Base-by-base conservation (phyloP, 2,888 invertebrate species). In the Apamea crenata region DNA sequence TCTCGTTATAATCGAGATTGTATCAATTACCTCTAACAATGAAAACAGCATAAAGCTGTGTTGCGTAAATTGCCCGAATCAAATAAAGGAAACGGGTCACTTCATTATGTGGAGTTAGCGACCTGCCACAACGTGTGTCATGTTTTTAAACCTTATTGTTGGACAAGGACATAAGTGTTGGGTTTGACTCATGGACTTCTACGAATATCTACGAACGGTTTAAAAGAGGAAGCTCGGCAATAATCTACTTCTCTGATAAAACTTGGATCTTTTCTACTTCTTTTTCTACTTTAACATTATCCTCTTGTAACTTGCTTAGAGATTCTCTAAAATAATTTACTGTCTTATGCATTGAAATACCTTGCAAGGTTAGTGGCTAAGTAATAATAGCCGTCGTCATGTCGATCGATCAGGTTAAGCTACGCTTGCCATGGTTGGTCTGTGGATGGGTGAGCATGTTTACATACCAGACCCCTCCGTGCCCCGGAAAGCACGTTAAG, bases 61-160 rank as follows among this genome's bases (percentile, higher is more conserved):
- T 63, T 29, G 77, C 61, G 70, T 86, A 78, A 88, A 81, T 86
- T 81, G 81, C 10, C 56, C 59, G 72, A 80, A 74, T 69, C 81
- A 82, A 82, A 87, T 85, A 76, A 79, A 88, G 82, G 78, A 88
- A 87, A 80, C 36, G 65, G 63, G 77, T 84, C 87, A 84, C 44
- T 84, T 83, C 59, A 79, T 77, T 63, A 71, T 68, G 47, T 73
- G 71, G 79, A 78, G 69, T 65, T 76, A 73, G 61, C 40, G 74
- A 84, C 71, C 71, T 84, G 67, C 80, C 87, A 61, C 79, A 68
- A 83, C 70, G 59, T 77, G 74, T 53, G 78, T 75, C 73, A 75
- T 77, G 78, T 61, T 40, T 74, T 77, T 72, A 74, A 53, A 77
- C 68, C 71, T 69, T 80, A 83, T 74, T 84, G 77, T 56, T 77